Conservation (phyloP, 1,140 invertebrate genomes). For the Anastatus disparis region DNA sequence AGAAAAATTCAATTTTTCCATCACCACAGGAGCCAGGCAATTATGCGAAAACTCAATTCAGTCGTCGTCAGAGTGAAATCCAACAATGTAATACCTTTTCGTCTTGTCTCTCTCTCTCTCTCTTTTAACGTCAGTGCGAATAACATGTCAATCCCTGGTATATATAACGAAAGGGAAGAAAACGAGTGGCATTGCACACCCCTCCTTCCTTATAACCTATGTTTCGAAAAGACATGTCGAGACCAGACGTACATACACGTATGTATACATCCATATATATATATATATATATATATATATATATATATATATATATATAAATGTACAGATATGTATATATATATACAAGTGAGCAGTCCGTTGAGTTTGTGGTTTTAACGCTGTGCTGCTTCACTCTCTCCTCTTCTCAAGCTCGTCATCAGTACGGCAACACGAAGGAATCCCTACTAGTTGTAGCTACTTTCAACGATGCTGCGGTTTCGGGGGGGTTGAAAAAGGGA, state of each 20-base stretch:
- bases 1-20: no score
- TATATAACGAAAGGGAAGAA: neutral
- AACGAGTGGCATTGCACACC: no score
- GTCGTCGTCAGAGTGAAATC: neutral
- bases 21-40: neutral
- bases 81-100: neutral
- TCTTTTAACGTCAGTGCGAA: neutral
- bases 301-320: no score
- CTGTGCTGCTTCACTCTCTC: no score
- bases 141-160: neutral
- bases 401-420: neutral
- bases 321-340: no score
- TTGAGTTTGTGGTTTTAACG: neutral
- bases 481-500: neutral
- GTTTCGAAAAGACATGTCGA: slow-evolving; percentile 1
- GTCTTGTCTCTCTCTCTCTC: neutral
- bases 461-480: neutral
- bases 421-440: neutral
- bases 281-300: no score
- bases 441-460: no score
- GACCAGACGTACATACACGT: neutral
- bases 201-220: no score
- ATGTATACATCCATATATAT: no score
- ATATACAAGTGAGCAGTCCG: neutral
- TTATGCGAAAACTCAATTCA: neutral